A percentile compares a stretch with the other conserved stretches of the same genome.
phyloP scores from a whole-genome alignment of 2,113 vertebrate genomes.

The Peucedramus taeniatus region DNA sequence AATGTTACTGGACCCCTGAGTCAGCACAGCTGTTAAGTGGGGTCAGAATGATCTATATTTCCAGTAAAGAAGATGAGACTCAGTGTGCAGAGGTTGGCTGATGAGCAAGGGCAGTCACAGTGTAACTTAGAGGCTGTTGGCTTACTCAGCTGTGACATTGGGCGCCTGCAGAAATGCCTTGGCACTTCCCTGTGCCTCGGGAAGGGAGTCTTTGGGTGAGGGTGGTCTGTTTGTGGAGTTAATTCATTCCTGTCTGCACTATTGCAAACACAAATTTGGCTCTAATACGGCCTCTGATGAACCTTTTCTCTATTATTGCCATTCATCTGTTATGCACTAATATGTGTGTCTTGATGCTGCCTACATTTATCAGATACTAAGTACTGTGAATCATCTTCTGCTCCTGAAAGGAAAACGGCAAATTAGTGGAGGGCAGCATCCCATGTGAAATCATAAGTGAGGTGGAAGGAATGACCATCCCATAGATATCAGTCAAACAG shows the following conservation, averaged over 20 bases:
- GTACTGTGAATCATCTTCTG: conserved; percentile 15
- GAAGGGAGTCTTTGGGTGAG: neutral
- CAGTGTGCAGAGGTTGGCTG: neutral
- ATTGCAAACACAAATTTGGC: neutral
- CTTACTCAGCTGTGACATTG: neutral
- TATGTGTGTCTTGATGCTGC: neutral
- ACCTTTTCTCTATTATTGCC: neutral
- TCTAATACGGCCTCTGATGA: neutral
- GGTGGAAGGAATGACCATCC: neutral
- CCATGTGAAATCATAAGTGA: conserved; percentile 22
- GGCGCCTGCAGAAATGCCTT: neutral
- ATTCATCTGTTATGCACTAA: neutral
- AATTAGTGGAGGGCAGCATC: conserved; percentile 35
- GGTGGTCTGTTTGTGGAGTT: neutral
- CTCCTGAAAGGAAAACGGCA: neutral
- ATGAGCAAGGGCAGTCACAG: neutral
- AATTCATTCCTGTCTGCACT: neutral
- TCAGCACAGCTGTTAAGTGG: neutral
- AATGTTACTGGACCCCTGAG: neutral
- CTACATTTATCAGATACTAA: neutral
- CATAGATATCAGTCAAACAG: neutral
- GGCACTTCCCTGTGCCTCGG: neutral
- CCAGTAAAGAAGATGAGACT: neutral
- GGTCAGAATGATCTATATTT: neutral
- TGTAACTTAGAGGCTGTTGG: neutral